Conservation (phyloP, 2,888 invertebrate genomes). For the Iselma pallidipennis region DNA sequence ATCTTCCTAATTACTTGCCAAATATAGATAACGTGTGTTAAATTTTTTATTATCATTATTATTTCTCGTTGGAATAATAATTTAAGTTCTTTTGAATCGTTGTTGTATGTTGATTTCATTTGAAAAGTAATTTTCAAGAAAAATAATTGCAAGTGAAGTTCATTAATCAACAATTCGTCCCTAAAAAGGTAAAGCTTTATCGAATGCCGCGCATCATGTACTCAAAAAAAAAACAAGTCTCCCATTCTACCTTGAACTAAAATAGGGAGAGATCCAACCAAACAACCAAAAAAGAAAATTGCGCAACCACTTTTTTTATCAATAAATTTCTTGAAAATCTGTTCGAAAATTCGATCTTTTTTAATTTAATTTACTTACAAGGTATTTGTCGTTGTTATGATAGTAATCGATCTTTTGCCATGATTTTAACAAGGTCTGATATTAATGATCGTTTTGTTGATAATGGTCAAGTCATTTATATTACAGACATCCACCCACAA, state of each 20-base stretch:
- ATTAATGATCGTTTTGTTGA: background rate
- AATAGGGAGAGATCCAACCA: too few relatives aligned
- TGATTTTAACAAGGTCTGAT: background rate
- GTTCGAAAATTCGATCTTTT: too few relatives aligned
- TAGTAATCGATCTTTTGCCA: background rate
- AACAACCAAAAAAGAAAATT: background rate
- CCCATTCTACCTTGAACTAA: background rate
- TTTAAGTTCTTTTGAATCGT: too few relatives aligned
- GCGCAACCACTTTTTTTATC: background rate
- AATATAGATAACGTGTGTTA: too few relatives aligned
- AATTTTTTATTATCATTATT: background rate
- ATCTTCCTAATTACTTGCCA: background rate
- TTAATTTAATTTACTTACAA: background rate
- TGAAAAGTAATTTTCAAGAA: background rate
- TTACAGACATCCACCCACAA: constrained; percentile 28
- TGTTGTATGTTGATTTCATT: background rate
- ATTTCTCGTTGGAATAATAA: too few relatives aligned
- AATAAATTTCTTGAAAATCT: too few relatives aligned
- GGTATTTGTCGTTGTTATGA: background rate
- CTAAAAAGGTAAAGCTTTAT: background rate
- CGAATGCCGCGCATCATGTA: background rate
- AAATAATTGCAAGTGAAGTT: background rate
- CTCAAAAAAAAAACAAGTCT: background rate
- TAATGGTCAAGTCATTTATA: background rate
- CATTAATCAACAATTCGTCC: background rate